Evolutionary conservation across 2,113 vertebrate genomes (phyloP).

Genomic region (Eurypyga helias): DNA sequence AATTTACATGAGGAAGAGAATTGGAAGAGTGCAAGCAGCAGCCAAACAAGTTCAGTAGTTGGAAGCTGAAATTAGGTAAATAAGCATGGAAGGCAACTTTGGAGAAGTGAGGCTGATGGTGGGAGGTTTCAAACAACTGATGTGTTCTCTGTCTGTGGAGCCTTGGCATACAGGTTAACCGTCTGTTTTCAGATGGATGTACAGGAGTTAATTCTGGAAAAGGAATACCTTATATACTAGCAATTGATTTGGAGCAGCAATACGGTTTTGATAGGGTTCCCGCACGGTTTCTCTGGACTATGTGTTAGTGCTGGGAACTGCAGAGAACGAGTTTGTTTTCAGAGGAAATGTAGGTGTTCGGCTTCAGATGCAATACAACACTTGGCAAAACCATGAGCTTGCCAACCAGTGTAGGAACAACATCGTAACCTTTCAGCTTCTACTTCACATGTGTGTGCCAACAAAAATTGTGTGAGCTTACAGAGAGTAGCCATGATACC

Average conservation of each 20-base stretch:
- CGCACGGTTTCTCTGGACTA: not conserved
- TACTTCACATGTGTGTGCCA: fast-evolving
- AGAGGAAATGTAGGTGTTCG: not conserved
- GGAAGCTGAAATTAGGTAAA: not conserved
- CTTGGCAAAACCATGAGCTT: not conserved
- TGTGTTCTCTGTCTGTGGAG: not conserved
- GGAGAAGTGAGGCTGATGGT: not conserved
- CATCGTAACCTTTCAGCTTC: not conserved
- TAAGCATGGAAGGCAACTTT: not conserved
- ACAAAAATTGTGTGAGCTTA: not conserved
- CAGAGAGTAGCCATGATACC: not conserved
- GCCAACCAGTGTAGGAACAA: not conserved
- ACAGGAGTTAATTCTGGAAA: not conserved
- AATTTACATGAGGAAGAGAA: not conserved
- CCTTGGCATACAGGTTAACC: not conserved
- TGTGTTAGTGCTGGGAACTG: not conserved
- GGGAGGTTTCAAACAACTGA: not conserved
- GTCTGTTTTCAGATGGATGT: not conserved
- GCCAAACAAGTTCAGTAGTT: not conserved
- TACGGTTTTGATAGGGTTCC: not conserved
- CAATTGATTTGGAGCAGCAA: not conserved
- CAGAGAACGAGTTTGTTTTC: not conserved
- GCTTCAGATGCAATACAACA: not conserved
- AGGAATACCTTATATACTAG: not conserved
- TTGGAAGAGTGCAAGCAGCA: not conserved